phyloP scores from a whole-genome alignment of 2,888 invertebrate species.

The Hemicrepidius hirtus region DNA sequence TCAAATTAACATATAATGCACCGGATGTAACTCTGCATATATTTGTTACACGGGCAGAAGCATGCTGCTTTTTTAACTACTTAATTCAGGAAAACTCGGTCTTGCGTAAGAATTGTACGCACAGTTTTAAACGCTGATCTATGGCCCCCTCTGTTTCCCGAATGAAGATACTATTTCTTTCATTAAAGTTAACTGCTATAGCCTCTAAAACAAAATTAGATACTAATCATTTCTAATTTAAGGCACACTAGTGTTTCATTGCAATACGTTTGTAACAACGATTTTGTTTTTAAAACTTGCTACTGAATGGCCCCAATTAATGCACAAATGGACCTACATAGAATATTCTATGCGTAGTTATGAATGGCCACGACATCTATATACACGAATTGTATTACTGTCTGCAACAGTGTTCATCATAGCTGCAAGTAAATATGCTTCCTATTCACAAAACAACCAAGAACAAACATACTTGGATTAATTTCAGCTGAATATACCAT shows the following conservation, averaged over 20 bases:
- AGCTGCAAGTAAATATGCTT: slow-evolving; percentile 67
- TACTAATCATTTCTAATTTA: slow-evolving; percentile 47
- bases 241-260: slow-evolving; percentile 75
- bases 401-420: slow-evolving; percentile 65
- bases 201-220: too few species aligned
- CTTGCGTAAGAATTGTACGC: too few species aligned
- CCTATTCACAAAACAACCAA: neutral
- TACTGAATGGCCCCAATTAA: slow-evolving; percentile 71
- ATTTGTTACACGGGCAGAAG: too few species aligned
- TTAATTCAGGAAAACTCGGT: too few species aligned
- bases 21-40: too few species aligned
- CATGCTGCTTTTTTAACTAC: too few species aligned
- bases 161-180: too few species aligned
- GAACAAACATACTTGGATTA: neutral
- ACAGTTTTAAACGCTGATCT: too few species aligned
- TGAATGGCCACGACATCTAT: slow-evolving; percentile 60
- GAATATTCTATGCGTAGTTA: slow-evolving; percentile 66
- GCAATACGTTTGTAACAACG: slow-evolving; percentile 73
- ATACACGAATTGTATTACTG: slow-evolving; percentile 66
- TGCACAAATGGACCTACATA: slow-evolving; percentile 68
- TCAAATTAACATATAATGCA: too few species aligned
- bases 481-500: slow-evolving; percentile 22
- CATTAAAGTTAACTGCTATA: too few species aligned
- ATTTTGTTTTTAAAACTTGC: slow-evolving; percentile 74
- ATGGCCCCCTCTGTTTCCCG: too few species aligned